Evolutionary conservation across 2,797 vertebrate genomes (phyloP).

Genomic region (Champsocephalus gunnari): DNA sequence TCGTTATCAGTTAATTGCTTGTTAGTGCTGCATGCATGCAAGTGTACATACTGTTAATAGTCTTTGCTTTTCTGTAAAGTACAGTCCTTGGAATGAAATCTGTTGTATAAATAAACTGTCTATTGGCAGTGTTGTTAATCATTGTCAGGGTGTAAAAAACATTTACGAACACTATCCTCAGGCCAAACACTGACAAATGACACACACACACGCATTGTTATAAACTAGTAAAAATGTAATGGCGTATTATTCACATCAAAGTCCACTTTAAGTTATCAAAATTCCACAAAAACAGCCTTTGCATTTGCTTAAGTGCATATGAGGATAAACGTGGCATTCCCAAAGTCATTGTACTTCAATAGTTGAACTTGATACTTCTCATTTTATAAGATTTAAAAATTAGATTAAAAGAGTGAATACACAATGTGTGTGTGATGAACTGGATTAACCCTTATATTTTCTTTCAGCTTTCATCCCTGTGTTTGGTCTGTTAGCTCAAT

Average conservation of each 20-base stretch:
- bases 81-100: background rate
- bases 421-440: conserved; percentile 29
- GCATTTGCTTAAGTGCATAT: background rate
- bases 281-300: background rate
- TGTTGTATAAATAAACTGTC: background rate
- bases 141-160: background rate
- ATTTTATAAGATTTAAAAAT: conserved; percentile 21
- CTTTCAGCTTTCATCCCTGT: background rate
- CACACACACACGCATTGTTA: background rate
- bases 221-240: background rate
- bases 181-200: background rate
- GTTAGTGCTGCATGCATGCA: background rate
- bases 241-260: conserved; percentile 5
- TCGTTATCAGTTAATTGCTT: background rate
- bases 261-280: background rate
- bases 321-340: background rate
- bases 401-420: conserved; percentile 51
- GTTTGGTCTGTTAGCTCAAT: background rate
- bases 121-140: conserved; percentile 1
- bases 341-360: background rate
- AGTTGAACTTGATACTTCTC: background rate
- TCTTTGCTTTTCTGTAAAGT: background rate
- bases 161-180: background rate
- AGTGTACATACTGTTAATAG: background rate
- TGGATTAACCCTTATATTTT: conserved; percentile 33